Evolutionary conservation across 2,797 vertebrate species (phyloP), one percentile per base, ranked within the genome.

Genomic region (Pelodytes ibericus): DNA sequence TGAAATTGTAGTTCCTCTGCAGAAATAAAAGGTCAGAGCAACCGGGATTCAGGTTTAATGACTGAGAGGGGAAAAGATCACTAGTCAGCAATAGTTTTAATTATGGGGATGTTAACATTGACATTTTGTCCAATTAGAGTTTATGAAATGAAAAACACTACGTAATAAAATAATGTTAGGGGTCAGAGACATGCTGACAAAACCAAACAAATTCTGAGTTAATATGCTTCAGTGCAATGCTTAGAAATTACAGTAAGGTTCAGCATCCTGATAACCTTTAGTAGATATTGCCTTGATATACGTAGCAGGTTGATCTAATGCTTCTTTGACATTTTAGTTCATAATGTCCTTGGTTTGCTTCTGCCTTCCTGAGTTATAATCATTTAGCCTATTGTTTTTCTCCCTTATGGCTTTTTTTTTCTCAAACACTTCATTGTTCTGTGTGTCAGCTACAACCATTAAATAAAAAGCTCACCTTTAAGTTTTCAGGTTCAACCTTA

Each of bases 81-180:
- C 76, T 79, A 79, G 76, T 79, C 76, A 79, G 76, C 76, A 79
- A 79, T 79, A 73, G 76, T 79, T 79, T 79, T 79, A 79, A 79
- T 79, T 79, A 79, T 79, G 76, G 76, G 72, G 76, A 79, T 79
- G 76, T 79, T 79, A 79, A 79, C 76, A 79, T 79, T 79, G 76
- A 79, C 76, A 79, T 79, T 73, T 79, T 63, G 57, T 79, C 76
- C 76, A 79, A 79, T 79, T 79, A 79, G 71, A 79, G 71, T 79
- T 79, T 79, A 79, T 79, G 76, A 79, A 79, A 79, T 79, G 76
- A 79, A 79, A 79, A 79, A 79, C 76, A 79, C 76, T 79, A 79
- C 68, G 76, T 79, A 73, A 79, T 79, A 79, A 79, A 79, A 69
- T 67, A 79, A 68, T 79, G 76, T 79, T 79, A 79, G 63, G 76